phyloP scores from a whole-genome alignment of 2,888 invertebrate species.

The Seira musarum region DNA sequence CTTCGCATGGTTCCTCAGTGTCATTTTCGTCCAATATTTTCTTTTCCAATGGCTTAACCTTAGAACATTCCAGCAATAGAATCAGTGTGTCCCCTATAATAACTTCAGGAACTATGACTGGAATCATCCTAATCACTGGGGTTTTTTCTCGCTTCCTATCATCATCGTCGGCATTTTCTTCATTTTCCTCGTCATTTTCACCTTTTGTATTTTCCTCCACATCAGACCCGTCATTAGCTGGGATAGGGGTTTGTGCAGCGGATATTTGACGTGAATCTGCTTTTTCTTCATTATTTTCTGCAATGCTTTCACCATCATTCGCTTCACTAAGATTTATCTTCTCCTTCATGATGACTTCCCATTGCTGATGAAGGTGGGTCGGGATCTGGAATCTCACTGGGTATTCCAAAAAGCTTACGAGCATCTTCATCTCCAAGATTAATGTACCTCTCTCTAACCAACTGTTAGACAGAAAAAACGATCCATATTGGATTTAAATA shows the following conservation, averaged over 20 bases:
- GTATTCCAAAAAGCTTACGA: constrained; percentile 65
- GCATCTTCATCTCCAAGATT: constrained; percentile 63
- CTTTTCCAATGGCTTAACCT: constrained; percentile 10
- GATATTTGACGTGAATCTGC: no score
- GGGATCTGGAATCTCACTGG: constrained; percentile 63
- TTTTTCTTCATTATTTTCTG: background rate
- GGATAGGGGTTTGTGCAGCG: no score
- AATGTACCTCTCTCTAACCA: constrained; percentile 66
- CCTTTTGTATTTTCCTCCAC: no score
- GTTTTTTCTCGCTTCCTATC: constrained; percentile 12
- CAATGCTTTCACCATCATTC: constrained; percentile 7
- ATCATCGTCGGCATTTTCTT: constrained; percentile 25
- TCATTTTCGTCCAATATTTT: background rate
- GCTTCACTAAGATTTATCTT: constrained; percentile 21
- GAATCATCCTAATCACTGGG: constrained; percentile 55
- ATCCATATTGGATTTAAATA: no score
- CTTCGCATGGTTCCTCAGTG: constrained; percentile 40
- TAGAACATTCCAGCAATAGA: constrained; percentile 63
- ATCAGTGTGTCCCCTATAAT: constrained; percentile 66
- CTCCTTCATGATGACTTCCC: constrained; percentile 3
- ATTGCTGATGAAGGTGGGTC: constrained; percentile 10
- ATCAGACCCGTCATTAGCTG: no score
- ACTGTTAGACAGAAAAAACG: constrained; percentile 39
- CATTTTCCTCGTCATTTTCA: constrained; percentile 15
- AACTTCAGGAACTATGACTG: constrained; percentile 57